phyloP scores from a whole-genome alignment of 2,113 vertebrate species.

The Copsychus sechellarum region DNA sequence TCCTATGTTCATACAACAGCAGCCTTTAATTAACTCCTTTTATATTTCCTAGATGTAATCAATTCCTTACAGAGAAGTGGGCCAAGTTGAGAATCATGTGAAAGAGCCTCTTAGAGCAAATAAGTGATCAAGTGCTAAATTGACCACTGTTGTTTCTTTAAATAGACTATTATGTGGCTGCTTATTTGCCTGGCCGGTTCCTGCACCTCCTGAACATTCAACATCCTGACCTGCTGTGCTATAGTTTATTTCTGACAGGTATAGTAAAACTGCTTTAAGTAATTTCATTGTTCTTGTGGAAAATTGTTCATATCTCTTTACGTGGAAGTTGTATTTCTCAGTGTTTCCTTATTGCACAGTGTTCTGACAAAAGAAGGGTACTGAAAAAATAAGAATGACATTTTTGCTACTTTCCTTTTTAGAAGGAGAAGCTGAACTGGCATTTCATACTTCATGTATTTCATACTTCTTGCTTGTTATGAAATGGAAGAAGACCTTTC shows the following conservation, averaged over 20 bases:
- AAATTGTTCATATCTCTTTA: not conserved
- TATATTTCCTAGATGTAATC: constrained; percentile 24
- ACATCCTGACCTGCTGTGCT: constrained; percentile 88
- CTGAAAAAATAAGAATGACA: not conserved
- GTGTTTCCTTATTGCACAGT: not conserved
- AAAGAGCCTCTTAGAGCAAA: constrained; percentile 12
- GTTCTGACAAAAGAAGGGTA: not conserved
- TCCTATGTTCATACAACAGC: constrained; percentile 1
- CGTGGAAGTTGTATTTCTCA: not conserved
- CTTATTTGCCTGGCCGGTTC: constrained; percentile 85
- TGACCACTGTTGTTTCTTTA: constrained; percentile 55
- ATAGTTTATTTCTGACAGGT: constrained; percentile 92
- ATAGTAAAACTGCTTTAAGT: not conserved
- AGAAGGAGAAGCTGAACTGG: not conserved
- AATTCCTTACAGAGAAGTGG: not conserved
- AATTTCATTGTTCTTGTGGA: not conserved
- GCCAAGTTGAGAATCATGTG: not conserved
- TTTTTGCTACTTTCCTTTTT: constrained; percentile 1
- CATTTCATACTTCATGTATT: not conserved
- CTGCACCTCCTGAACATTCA: constrained; percentile 90
- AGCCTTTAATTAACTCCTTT: constrained; percentile 29
- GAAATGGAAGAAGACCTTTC: constrained; percentile 9
- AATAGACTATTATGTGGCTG: constrained; percentile 87
- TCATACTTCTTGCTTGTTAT: not conserved
- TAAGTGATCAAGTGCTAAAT: constrained; percentile 13